A percentile compares a stretch with the other conserved stretches of the same genome.
Conservation (phyloP, 2,888 invertebrate species). For the Mimumesa dahlbomi region DNA sequence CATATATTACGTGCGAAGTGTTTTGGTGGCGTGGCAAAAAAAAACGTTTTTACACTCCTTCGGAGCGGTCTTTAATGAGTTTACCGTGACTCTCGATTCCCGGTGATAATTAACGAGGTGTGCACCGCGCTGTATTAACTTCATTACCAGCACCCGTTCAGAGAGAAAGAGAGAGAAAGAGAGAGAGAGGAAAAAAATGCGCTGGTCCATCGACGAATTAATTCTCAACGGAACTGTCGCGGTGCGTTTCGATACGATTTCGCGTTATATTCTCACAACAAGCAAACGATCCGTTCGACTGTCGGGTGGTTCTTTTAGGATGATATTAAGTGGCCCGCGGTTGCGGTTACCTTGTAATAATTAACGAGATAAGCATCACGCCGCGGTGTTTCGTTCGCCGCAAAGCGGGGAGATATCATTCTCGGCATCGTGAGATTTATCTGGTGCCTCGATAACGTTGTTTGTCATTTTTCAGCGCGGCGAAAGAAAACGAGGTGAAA, state of each 20-base stretch:
- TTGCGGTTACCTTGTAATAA: slow-evolving; percentile 4
- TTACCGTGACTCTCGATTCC: slow-evolving; percentile 13
- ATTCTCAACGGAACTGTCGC: too few relatives aligned
- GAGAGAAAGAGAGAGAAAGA: not conserved
- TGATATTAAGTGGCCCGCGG: not conserved
- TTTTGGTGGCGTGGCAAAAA: not conserved
- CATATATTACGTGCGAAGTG: too few relatives aligned
- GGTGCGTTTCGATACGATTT: too few relatives aligned
- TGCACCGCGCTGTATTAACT: slow-evolving; percentile 12
- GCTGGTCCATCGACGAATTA: not conserved
- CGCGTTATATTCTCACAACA: not conserved
- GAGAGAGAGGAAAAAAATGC: not conserved
- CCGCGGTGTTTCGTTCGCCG: not conserved
- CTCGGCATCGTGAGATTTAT: slow-evolving; percentile 16
- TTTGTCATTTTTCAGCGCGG: not conserved
- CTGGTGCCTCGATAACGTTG: not conserved
- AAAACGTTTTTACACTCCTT: slow-evolving; percentile 1
- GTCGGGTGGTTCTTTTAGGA: not conserved
- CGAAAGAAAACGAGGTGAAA: not conserved
- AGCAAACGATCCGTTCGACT: slow-evolving; percentile 1
- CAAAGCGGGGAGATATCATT: slow-evolving; percentile 2
- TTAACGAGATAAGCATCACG: slow-evolving; percentile 43
- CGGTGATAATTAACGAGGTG: slow-evolving; percentile 39
- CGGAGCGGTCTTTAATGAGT: slow-evolving; percentile 9
- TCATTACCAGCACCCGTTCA: not conserved